phyloP scores from a whole-genome alignment of 2,113 vertebrate species.

The Silurus glanis region DNA sequence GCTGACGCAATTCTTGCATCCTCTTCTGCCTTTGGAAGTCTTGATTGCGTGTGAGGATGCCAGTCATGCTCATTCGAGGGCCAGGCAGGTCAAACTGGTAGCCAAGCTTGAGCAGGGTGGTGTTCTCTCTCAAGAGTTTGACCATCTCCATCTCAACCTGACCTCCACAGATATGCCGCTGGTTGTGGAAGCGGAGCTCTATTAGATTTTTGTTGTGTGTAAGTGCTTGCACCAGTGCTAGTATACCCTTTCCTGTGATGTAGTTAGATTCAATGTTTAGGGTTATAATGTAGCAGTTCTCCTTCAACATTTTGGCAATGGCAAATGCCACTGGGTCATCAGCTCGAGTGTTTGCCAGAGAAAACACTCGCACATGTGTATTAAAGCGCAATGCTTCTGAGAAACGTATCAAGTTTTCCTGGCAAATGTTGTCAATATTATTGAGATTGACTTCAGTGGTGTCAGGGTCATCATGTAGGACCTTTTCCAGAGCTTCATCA shows the following conservation, averaged over 20 bases:
- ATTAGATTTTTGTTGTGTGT: slow-evolving; percentile 83
- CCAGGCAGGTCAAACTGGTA: slow-evolving; percentile 96
- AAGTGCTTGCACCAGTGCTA: slow-evolving; percentile 87
- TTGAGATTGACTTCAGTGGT: slow-evolving; percentile 91
- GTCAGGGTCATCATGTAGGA: slow-evolving; percentile 78
- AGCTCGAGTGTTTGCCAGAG: slow-evolving; percentile 88
- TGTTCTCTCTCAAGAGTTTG: slow-evolving; percentile 87
- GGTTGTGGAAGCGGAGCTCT: slow-evolving; percentile 96
- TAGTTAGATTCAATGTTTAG: slow-evolving; percentile 97
- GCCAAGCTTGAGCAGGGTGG: slow-evolving; percentile 86
- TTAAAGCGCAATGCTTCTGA: slow-evolving; percentile 85
- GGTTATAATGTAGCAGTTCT: slow-evolving; percentile 83
- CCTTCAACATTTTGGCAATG: slow-evolving; percentile 84
- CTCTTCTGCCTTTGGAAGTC: slow-evolving; percentile 91
- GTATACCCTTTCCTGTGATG: slow-evolving; percentile 88
- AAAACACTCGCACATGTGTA: slow-evolving; percentile 82
- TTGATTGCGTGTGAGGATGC: slow-evolving; percentile 93
- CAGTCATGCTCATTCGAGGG: slow-evolving; percentile 95
- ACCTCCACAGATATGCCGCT: slow-evolving; percentile 94
- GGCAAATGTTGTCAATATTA: slow-evolving; percentile 91
- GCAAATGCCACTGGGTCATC: slow-evolving; percentile 85
- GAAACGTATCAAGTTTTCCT: slow-evolving; percentile 85
- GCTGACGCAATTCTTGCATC: slow-evolving; percentile 83
- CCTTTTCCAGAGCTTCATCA: slow-evolving; percentile 86
- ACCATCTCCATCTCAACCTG: slow-evolving; percentile 98